phyloP scores from a whole-genome alignment of 2,113 vertebrate species.

The Danionella cerebrum region DNA sequence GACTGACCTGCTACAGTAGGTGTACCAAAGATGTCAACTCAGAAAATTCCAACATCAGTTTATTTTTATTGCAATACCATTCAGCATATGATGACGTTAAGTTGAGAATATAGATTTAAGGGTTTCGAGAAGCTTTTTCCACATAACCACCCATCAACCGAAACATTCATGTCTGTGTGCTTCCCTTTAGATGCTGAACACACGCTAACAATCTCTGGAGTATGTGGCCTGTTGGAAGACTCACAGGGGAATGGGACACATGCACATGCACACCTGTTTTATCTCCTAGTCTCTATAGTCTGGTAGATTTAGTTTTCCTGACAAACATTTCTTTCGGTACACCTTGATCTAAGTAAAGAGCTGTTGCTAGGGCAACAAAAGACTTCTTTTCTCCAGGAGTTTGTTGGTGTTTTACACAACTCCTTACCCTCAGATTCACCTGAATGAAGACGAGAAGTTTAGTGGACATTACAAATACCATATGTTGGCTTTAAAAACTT shows the following conservation, averaged over 20 bases:
- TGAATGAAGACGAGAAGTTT: constrained; percentile 3
- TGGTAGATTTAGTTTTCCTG: constrained; percentile 7
- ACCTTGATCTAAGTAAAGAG: constrained; percentile 20
- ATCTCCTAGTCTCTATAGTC: constrained; percentile 20
- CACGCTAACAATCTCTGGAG: neutral
- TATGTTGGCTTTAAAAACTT: neutral
- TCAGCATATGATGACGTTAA: neutral
- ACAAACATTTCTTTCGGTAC: constrained; percentile 15
- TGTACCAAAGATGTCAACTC: no score
- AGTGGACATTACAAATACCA: neutral
- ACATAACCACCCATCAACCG: constrained; percentile 21
- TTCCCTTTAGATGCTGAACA: neutral
- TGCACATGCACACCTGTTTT: constrained; percentile 1
- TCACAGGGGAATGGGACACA: neutral
- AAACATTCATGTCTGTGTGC: neutral
- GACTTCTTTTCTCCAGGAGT: neutral
- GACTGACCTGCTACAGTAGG: no score
- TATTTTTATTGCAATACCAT: no score
- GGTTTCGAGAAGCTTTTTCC: constrained; percentile 15
- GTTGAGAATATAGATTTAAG: neutral
- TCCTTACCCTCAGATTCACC: constrained; percentile 17
- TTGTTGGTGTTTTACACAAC: neutral
- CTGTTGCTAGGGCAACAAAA: constrained; percentile 23
- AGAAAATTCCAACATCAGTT: no score
- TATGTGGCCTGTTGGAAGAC: constrained; percentile 10